A percentile compares a stretch with the other conserved stretches of the same genome.
These are phyloP conservation scores for Pachypanchax playfairii DNA, from an alignment of 2,113 vertebrate species.

Conservation along the genomic window DNA sequence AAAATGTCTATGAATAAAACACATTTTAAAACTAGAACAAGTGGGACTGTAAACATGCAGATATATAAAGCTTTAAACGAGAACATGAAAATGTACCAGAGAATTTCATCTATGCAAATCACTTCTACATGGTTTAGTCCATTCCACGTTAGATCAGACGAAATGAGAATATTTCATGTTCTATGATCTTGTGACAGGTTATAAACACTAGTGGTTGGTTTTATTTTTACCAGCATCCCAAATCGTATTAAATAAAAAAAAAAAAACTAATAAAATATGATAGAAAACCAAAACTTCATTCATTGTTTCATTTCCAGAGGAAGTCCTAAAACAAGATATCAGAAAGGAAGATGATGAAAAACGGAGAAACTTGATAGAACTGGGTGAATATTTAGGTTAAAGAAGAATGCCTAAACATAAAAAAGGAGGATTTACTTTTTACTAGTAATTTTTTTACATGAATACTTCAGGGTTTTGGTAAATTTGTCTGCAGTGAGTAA, in stretches of 20 bases:
- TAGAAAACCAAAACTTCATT: conserved; percentile 9
- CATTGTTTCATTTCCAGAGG: not conserved
- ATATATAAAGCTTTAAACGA: too few relatives aligned
- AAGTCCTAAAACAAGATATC: conserved; percentile 14
- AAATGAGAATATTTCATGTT: too few relatives aligned
- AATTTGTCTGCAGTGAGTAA: too few relatives aligned
- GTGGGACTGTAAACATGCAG: not conserved
- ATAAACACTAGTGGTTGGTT: too few relatives aligned
- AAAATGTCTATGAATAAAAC: not conserved
- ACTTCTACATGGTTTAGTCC: too few relatives aligned
- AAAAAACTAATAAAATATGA: conserved; percentile 16
- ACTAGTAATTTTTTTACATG: too few relatives aligned
- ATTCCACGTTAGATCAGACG: too few relatives aligned
- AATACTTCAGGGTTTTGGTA: too few relatives aligned
- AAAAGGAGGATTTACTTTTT: not conserved
- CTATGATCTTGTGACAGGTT: too few relatives aligned
- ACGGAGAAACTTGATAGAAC: not conserved
- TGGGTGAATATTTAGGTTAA: not conserved
- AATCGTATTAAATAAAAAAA: not conserved
- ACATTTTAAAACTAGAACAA: not conserved
- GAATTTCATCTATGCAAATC: too few relatives aligned
- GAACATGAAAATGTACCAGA: too few relatives aligned
- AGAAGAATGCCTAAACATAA: not conserved
- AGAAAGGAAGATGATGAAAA: conserved; percentile 10
- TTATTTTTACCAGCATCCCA: conserved; percentile 2